Evolutionary conservation across 1,140 invertebrate species (phyloP).

Genomic region (Drosophila chauvacae): DNA sequence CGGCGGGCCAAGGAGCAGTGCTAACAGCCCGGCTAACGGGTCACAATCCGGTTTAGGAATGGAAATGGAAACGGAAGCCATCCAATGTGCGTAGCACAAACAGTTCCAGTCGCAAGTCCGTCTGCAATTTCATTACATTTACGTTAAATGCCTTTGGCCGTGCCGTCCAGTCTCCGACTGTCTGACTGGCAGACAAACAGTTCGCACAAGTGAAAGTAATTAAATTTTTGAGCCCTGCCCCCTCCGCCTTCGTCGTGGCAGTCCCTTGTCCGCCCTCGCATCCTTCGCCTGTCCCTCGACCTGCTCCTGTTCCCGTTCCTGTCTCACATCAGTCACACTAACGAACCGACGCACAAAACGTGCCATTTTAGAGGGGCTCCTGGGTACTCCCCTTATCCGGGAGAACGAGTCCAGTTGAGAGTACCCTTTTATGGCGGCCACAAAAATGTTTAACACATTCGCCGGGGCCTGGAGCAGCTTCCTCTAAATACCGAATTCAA

Average conservation of each 20-base stretch:
- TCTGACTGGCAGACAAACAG: constrained; percentile 68
- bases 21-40: constrained; percentile 17
- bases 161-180: constrained; percentile 22
- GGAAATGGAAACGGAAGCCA: constrained; percentile 23
- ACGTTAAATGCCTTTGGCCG: constrained; percentile 77
- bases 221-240: constrained; percentile 72
- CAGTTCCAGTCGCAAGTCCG: constrained; percentile 28
- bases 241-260: background rate
- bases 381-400: background rate
- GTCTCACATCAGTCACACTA: constrained; percentile 66
- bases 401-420: constrained; percentile 36
- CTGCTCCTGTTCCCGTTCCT: background rate
- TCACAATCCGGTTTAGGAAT: constrained; percentile 5
- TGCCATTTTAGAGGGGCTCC: constrained; percentile 43
- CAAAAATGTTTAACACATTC: constrained; percentile 77
- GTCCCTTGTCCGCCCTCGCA: background rate
- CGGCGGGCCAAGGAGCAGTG: constrained; percentile 19
- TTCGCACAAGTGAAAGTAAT: constrained; percentile 80
- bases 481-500: constrained; percentile 20
- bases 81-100: constrained; percentile 55
- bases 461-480: constrained; percentile 49
- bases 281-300: background rate
- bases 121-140: constrained; percentile 77
- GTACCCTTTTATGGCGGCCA: constrained; percentile 67
- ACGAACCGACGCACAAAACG: constrained; percentile 67